Base-by-base conservation (phyloP, 2,797 vertebrate species). In the Limnodromus scolopaceus region DNA sequence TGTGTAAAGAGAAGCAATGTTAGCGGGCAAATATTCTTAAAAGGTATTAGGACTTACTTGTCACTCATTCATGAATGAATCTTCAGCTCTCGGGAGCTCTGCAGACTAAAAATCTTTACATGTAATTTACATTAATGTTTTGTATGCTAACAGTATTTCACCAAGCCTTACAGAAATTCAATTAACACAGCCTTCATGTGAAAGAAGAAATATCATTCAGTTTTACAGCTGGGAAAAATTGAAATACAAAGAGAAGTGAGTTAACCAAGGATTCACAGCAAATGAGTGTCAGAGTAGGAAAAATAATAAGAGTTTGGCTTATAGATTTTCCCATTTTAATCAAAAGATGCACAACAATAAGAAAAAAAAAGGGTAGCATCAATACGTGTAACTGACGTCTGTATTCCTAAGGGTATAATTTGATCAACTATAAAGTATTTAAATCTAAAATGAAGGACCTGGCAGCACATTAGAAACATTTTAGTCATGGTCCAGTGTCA, bases 101-200 rank as follows among this genome's bases (percentile, higher is more conserved):
- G 78, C 38, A 92, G 63, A 64, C 65, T 93, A 80, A 95, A 97
- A 97, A 70, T 34, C 22, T 94, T 96, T 64, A 84, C 36, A 60
- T 45, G 46, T 23, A 78, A 95, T 87, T 97, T 57, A 97, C 16
- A 22, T 72, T 94, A 85, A 93, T 76, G 68, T 51, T 92, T 75
- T 79, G 12, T 43, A 79, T n/a, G 30, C 39, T 64, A 89, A 53
- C 13, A 53, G 12, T 69, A 92, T 83, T 93, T 93, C 30, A 69
- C 61, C n/a, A 72, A 87, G 18, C 6, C 18, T 22, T 75, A 75
- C 20, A 82, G 58, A 84, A 76, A 76, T 46, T 68, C 51, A 91
- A 45, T 53, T 88, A 87, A 90, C 11, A n/a, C 1, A 48, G 49
- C 8, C 39, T 76, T 91, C 76, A 43, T 17, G 13, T 34, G 28